Evolutionary conservation across 1,140 invertebrate species (phyloP), one percentile per base, ranked within the genome.

Genomic region (Sinella curviseta): DNA sequence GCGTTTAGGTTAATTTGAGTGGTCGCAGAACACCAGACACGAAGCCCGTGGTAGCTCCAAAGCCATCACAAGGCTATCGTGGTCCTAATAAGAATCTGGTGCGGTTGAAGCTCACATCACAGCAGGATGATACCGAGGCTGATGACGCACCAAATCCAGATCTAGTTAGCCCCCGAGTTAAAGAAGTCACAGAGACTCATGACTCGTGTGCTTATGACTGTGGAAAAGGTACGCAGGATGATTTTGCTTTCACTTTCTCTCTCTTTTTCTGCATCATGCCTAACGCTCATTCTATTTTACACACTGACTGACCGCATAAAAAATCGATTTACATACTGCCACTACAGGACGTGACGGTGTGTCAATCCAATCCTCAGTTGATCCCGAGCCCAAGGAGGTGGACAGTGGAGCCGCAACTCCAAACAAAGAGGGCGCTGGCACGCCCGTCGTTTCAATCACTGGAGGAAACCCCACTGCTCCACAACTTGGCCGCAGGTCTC

Each of bases 51-150:
- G 88, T 24, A 86, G 87, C 17, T 88, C 88, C 0, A 87, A 82
- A 33, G 48, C 82, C 78, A 74, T 31, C 60, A 77, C 78, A 79
- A 88, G 80, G 81, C 87, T 83, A 79, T 83, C 82, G 82, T 81
- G 76, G 60, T 86, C 82, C 75, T 54, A 80, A 82, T 24, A 88
- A 90, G 8, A 91, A 90, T 0, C 86, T 91, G 83, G 90, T 91
- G 0, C 86, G 91, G 0, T 86, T 91, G 30, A 86, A 91, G 24
- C 90, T 92, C 89, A n/a, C 89, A 88, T 65, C 89, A 88, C 30
- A 89, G 87, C 17, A 89, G 88, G 85, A 89, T 90, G 74, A 80
- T 89, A 80, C 77, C 55, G 81, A 83, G 30, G 82, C 76, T n/a
- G 83, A 81, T 54, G 83, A 84, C 70, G 83, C 80, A 12, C 65